Conservation (phyloP, 2,113 vertebrate species). For the Tachycineta bicolor region DNA sequence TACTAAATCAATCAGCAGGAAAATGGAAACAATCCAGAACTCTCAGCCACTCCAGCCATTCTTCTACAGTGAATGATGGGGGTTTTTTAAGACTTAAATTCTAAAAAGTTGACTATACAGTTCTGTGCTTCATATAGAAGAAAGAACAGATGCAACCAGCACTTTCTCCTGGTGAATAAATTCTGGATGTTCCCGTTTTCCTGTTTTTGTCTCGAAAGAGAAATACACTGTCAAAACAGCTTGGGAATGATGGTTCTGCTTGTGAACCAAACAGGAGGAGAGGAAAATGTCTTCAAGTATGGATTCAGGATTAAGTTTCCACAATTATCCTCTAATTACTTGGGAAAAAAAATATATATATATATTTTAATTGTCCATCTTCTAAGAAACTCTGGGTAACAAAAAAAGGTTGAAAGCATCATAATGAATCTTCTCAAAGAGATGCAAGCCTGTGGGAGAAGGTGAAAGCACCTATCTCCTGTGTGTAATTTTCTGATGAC, state of each 20-base stretch:
- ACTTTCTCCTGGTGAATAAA: background rate
- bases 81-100: background rate
- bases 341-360: background rate
- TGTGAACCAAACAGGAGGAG: background rate
- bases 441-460: background rate
- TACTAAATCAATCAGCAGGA: background rate
- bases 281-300: background rate
- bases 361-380: background rate
- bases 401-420: background rate
- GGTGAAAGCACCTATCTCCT: rapidly evolving
- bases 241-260: background rate
- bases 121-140: background rate
- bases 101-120: background rate
- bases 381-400: background rate
- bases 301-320: background rate
- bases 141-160: background rate
- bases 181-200: background rate
- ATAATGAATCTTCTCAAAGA: background rate
- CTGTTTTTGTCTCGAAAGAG: background rate
- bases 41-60: background rate
- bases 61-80: background rate
- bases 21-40: background rate
- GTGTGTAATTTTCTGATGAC: background rate
- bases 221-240: background rate
- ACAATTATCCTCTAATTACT: background rate